These are phyloP conservation scores for Heliconius hewitsoni DNA, from an alignment of 1,140 invertebrate genomes.

Conservation along the genomic window DNA sequence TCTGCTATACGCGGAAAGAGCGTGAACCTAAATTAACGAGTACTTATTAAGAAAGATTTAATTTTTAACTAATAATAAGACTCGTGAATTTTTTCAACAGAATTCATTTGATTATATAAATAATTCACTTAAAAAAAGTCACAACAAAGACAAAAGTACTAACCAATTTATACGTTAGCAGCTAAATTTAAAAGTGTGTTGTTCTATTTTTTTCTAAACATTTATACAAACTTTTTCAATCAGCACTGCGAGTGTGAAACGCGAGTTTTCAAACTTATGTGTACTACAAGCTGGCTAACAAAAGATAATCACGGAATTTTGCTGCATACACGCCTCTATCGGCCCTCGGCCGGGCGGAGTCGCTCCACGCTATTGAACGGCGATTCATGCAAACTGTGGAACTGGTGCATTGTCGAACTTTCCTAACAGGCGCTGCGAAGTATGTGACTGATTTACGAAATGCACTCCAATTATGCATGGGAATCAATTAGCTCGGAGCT, in stretches of 20 bases:
- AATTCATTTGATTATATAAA: no score
- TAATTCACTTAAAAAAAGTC: not conserved
- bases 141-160: not conserved
- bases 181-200: not conserved
- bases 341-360: constrained; percentile 36
- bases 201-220: constrained; percentile 15
- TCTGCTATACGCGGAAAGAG: no score
- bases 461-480: constrained; percentile 29
- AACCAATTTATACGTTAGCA: constrained; percentile 18
- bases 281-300: constrained; percentile 33
- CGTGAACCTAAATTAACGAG: no score
- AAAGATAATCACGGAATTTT: constrained; percentile 39
- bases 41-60: no score
- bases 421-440: constrained; percentile 34
- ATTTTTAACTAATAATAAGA: no score
- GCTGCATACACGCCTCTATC: constrained; percentile 27
- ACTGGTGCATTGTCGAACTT: constrained; percentile 35
- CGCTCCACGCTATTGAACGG: constrained; percentile 40
- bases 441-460: constrained; percentile 34
- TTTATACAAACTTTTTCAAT: constrained; percentile 32
- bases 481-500: constrained; percentile 26
- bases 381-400: constrained; percentile 36
- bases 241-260: constrained; percentile 27
- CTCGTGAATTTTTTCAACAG: no score
- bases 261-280: constrained; percentile 33